Conservation (phyloP, 2,113 vertebrate genomes). For the Syrrhaptes paradoxus region DNA sequence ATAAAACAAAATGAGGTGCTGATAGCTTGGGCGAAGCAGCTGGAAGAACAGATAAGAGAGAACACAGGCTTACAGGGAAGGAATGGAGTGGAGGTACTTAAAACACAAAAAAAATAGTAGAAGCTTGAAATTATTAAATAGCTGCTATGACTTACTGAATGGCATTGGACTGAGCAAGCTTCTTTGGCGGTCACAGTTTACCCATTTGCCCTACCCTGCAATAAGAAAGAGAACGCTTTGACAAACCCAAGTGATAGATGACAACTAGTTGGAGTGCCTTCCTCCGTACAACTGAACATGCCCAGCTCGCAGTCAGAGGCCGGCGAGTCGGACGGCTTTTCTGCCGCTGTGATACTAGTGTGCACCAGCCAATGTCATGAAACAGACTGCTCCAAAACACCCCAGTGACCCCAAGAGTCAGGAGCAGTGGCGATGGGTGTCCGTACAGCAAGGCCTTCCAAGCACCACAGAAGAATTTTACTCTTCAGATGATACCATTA, state of each 20-base stretch:
- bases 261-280: neutral
- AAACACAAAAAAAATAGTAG: neutral
- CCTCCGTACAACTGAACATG: rapidly evolving
- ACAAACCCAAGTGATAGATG: neutral
- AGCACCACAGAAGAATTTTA: neutral
- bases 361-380: neutral
- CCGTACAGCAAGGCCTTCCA: neutral
- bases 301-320: neutral
- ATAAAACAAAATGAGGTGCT: neutral
- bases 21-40: neutral
- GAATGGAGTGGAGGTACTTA: neutral
- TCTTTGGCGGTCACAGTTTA: neutral
- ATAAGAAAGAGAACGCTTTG: neutral
- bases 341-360: rapidly evolving
- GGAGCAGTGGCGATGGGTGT: neutral
- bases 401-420: neutral
- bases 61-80: neutral
- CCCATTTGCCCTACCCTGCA: neutral
- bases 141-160: neutral
- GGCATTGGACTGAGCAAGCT: neutral
- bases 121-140: neutral
- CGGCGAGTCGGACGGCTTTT: neutral
- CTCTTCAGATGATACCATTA: neutral
- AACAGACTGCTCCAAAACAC: neutral
- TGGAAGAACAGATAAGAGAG: neutral